Evolutionary conservation across 2,888 invertebrate genomes (phyloP), one percentile per base, ranked within the genome.

Genomic region (Therioaphis trifolii): DNA sequence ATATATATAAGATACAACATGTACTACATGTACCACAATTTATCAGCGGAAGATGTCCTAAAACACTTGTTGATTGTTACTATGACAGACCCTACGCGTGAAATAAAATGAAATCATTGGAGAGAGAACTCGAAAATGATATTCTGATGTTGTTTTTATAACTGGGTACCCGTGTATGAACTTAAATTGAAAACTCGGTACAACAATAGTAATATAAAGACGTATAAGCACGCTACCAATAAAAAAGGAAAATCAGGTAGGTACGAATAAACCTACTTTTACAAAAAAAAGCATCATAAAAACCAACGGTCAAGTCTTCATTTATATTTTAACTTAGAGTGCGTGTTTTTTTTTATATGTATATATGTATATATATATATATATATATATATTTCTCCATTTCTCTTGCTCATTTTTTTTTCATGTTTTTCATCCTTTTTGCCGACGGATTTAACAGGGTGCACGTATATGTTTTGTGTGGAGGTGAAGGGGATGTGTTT

Each of bases 241-340:
- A 71, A 72, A 72, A 72, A 27, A 46, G 49, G 29, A 29, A 71
- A 72, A 72, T 55, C 55, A 55, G 35, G 35, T 35, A 74, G 14
- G 14, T 55, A 43, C n/a, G n/a, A n/a, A n/a, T n/a, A 43, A 40
- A 75, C 18, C 40, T 40, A 40, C 11, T 58, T 75, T 75, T 40
- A 27, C 0, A 71, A 29, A 69, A 71, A 72, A 35, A 49, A 74
- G 40, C 35, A 21, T 29, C 69, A 21, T 72, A 82, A 61, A 71
- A 82, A 61, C 49, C 61, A 61, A 49, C 61, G 80, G 84, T 84
- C 72, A 84, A 72, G 35, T 84, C 52, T 71, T 82, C 74, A 52
- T 84, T 84, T 84, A 79, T 80, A 80, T 84, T 74, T 63, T 72
- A 79, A 72, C 29, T 69, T 43, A n/a, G 61, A 69, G 43, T 43